These are phyloP conservation scores for Bursaphelenchus mucronatus DNA, from an alignment of 1,140 invertebrate species.

Conservation along the genomic window DNA sequence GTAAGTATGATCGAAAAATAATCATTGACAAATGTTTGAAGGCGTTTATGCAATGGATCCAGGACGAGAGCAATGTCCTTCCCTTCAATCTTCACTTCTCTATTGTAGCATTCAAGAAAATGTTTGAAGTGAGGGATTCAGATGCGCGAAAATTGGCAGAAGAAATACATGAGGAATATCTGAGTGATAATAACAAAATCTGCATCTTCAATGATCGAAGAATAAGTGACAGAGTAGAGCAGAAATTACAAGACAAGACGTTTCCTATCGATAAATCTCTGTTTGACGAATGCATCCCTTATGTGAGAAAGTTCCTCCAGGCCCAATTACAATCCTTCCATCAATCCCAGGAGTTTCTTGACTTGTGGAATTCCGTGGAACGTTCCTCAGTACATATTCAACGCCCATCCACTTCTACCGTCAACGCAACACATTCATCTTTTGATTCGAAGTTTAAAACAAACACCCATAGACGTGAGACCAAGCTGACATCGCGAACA, in stretches of 20 bases:
- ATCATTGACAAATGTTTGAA: conserved; percentile 3
- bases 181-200: background rate
- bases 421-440: background rate
- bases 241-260: background rate
- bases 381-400: background rate
- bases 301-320: conserved; percentile 30
- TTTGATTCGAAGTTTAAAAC: background rate
- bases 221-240: conserved; percentile 2
- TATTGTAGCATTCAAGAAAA: conserved; percentile 14
- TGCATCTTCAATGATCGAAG: conserved; percentile 3
- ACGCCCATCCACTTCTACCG: conserved; percentile 6
- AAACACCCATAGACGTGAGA: background rate
- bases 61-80: background rate
- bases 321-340: conserved; percentile 31
- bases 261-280: conserved; percentile 2
- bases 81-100: conserved; percentile 15
- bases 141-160: conserved; percentile 11
- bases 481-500: conserved; percentile 7
- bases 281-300: conserved; percentile 20
- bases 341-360: conserved; percentile 33
- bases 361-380: conserved; percentile 32
- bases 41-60: conserved; percentile 11
- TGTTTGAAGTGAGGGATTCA: conserved; percentile 1
- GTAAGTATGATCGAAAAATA: background rate
- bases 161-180: conserved; percentile 11